phyloP scores from a whole-genome alignment of 2,888 invertebrate species.

The Zygothrica quintamaculata region DNA sequence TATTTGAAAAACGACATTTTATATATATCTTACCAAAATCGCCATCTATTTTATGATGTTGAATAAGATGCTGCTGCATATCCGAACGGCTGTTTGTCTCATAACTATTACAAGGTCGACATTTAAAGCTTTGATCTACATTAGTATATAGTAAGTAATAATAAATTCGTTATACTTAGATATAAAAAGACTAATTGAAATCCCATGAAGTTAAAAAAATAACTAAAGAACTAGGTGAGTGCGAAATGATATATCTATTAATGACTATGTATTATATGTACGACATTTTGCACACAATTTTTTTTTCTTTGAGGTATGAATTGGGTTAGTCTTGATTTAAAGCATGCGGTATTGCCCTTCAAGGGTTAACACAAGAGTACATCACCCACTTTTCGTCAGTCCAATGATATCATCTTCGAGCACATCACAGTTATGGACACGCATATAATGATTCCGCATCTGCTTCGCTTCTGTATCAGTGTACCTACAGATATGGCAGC shows the following conservation, averaged over 20 bases:
- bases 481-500: slow-evolving; percentile 60
- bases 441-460: slow-evolving; percentile 57
- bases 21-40: slow-evolving; percentile 59
- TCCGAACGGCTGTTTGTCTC: slow-evolving; percentile 60
- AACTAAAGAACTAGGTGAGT: too few relatives aligned
- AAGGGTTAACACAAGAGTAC: background rate
- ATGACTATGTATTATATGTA: too few relatives aligned
- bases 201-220: too few relatives aligned
- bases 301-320: background rate
- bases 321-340: background rate
- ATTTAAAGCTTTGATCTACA: slow-evolving; percentile 70
- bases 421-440: slow-evolving; percentile 61
- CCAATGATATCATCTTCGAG: slow-evolving; percentile 68
- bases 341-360: too few relatives aligned
- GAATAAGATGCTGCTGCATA: slow-evolving; percentile 70
- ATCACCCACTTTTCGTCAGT: slow-evolving; percentile 60
- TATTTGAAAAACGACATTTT: background rate
- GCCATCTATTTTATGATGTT: slow-evolving; percentile 67
- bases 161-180: too few relatives aligned
- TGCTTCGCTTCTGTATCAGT: slow-evolving; percentile 63
- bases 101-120: slow-evolving; percentile 67
- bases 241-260: background rate
- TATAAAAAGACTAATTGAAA: too few relatives aligned
- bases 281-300: too few relatives aligned
- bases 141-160: too few relatives aligned